phyloP scores from a whole-genome alignment of 2,797 vertebrate genomes.

The Jordanella pulchra region DNA sequence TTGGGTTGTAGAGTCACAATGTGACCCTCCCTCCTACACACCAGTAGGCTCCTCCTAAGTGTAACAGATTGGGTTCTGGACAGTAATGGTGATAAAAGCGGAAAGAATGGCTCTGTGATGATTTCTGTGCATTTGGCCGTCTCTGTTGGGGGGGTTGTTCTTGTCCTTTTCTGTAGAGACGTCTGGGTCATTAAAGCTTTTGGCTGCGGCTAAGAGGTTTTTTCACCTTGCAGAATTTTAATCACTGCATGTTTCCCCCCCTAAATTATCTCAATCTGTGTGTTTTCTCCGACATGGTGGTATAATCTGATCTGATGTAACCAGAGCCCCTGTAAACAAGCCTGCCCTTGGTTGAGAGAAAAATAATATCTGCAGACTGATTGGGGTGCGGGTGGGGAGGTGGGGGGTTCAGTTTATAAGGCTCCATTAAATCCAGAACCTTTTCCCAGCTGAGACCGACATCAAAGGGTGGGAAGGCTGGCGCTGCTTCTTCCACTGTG shows the following conservation, averaged over 20 bases:
- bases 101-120: neutral
- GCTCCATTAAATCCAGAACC: constrained; percentile 44
- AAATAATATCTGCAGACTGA: constrained; percentile 33
- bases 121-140: neutral
- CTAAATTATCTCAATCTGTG: constrained; percentile 3
- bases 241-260: constrained; percentile 5
- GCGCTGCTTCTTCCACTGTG: constrained; percentile 14
- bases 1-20: neutral
- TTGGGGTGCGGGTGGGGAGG: neutral
- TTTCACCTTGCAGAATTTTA: constrained; percentile 11
- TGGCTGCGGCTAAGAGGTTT: constrained; percentile 13
- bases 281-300: neutral
- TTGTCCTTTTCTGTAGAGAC: neutral
- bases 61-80: constrained; percentile 27
- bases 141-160: neutral
- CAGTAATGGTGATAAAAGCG: constrained; percentile 36
- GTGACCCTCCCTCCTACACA: constrained; percentile 4
- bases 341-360: constrained; percentile 20
- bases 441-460: constrained; percentile 37
- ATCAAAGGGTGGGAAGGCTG: constrained; percentile 41
- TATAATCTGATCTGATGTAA: constrained; percentile 6
- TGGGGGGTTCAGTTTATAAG: constrained; percentile 1
- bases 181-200: neutral
- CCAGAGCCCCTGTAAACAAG: constrained; percentile 12
- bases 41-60: constrained; percentile 18